Evolutionary conservation across 2,113 vertebrate genomes (phyloP), one percentile per base, ranked within the genome.

Genomic region (Malurus melanocephalus): DNA sequence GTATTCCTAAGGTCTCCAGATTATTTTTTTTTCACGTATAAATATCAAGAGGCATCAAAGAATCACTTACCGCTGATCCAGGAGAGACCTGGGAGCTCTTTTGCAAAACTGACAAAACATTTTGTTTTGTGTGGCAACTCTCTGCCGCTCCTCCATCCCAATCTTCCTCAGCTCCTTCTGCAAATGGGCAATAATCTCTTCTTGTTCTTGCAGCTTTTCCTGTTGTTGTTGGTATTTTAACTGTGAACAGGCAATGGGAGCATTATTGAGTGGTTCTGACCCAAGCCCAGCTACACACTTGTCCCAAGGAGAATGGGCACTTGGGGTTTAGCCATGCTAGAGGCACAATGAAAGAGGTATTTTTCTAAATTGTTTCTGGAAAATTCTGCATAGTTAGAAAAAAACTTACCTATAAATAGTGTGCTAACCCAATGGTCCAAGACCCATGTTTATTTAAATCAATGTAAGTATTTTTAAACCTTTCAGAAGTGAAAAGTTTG

Each of bases 31-130:
- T 4, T 2, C 10, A 27, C 32, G 66, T 21, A 33, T 28, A 71
- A 82, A 28, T 57, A 92, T 2, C 2, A 3, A 72, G 42, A 80
- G 49, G 11, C 43, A 26, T 40, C 67, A 46, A 51, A 79, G 59
- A 83, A n/a, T 17, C 12, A 0, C 98, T 98, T 95, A 99, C 98
- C 95, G 96, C 92, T 96, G 97, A 91, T 98, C 98, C 49, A 96
- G 77, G 14, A 95, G 42, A 51, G 94, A 96, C 75, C 95, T 94
- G 64, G 96, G 95, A 10, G 96, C 94, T 90, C 93, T 96, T 78
- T 85, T 96, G 88, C 96, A 97, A 95, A 99, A 96, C 69, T 69
- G 94, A 57, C 97, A 97, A 75, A 98, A 98, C 17, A 96, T 94
- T 88, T 95, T 97, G 61, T 94, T 98, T 85, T 97, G 98, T 59